Base-by-base conservation (phyloP, 2,797 vertebrate genomes). In the Onychomys leucogaster region DNA sequence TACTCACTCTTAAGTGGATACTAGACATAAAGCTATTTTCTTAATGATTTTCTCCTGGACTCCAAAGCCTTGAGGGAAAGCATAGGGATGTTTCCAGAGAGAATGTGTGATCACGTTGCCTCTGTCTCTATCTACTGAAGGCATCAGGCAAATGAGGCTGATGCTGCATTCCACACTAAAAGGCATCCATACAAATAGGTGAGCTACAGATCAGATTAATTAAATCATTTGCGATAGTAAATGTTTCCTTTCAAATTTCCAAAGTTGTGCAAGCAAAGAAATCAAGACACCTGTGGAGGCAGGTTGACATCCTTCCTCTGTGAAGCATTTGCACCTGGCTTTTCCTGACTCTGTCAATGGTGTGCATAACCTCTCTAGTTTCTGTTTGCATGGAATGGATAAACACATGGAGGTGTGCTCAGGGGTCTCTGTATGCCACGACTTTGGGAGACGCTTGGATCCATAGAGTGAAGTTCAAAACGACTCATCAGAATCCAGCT, bases 31-130 rank as follows among this genome's bases (percentile, higher is more conserved):
- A 59, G 32, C 14, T 41, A 25, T 23, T 91, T 94, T 61, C 63
- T 80, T 92, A 25, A 57, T 89, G 61, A 10, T 43, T 78, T 92
- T 91, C 34, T 95, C 90, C 91, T 41, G 16, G 32, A 86, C 94
- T 69, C 8, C 67, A 94, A 84, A 96, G 85, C 71, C 25, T 10
- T 52, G 46, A 32, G 76, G 9, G 21, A n/a, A 9, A 25, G 63
- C 41, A 14, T 32, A 90, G 57, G 6, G 2, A 23, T 43, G 89
- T 83, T 91, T 81, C n/a, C 27, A 32, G 65, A 87, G 2, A 57
- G n/a, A 89, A 85, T 49, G 37, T 3, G 17, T 61, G 65, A 46
- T 41, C 37, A 6, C 5, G 6, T 16, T 34, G n/a, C 52, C 59
- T 84, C 81, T 55, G 3, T 29, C 46, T 55, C 52, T n/a, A 11